Base-by-base conservation (phyloP, 2,888 invertebrate genomes). In the Hemistola chrysoprasaria region DNA sequence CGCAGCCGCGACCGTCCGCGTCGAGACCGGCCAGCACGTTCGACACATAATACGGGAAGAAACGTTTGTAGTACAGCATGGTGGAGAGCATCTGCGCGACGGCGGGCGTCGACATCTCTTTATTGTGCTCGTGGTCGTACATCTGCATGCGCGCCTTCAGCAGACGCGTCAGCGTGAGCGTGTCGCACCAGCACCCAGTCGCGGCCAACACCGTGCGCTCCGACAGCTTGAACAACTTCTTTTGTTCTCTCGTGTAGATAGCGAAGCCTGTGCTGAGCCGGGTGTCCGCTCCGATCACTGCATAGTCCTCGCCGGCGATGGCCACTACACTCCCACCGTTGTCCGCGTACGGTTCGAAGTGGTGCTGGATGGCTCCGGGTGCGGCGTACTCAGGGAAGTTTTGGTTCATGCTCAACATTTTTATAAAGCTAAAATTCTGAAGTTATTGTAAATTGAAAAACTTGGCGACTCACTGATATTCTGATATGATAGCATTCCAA, bases 151-250 rank as follows among this genome's bases (percentile, higher is more conserved):
- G 92, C 37, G 97, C 95, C 53, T 93, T 90, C 20, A 98, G 78
- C 50, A 97, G 87, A 53, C 96, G 92, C 6, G 97, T 97, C 30
- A 99, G 88, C 0, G 98, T 97, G 8, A 98, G 87, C 2, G 97
- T 96, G 83, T 99, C 99, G 67, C 98, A 98, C 96, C 99, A 98
- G 80, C 99, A 99, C 9, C 99, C 99, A 10, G 97, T 93, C 39
- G 97, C 96, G 0, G 97, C 98, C n/a, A 99, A 88, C 22, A 99
- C 94, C 0, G 98, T 97, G 31, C 91, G 92, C 0, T 93, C 87
- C 0, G 97, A 95, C 57, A 98, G 79, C 52, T 92, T 89, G 67
- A 97, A 97, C 6, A 98, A 85, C 78, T 98, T 98, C 52, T 95
- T 93, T 71, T 97, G 96, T 40, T 96, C 92, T 23, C 98, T 91